Percentiles rank a stretch among this genome's conserved stretches.
These are phyloP conservation scores for Chloropsis cyanopogon DNA, from an alignment of 2,113 vertebrate species.

Conservation along the genomic window DNA sequence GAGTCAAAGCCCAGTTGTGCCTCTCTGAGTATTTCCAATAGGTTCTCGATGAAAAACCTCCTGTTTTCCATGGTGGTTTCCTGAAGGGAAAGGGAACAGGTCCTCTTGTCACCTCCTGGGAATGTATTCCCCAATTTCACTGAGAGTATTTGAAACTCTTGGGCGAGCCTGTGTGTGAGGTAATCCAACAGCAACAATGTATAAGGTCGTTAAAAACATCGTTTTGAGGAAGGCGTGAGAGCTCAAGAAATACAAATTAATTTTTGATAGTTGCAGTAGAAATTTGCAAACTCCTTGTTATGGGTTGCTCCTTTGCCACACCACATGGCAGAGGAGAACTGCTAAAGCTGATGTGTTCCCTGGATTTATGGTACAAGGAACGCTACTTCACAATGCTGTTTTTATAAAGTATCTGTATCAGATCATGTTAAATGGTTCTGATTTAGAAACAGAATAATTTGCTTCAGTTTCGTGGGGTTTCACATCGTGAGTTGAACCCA, in stretches of 20 bases:
- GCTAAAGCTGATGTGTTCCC: not conserved
- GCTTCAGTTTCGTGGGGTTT: slow-evolving; percentile 56
- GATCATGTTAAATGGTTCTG: slow-evolving; percentile 5
- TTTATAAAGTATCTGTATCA: slow-evolving; percentile 19
- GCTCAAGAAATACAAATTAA: not conserved
- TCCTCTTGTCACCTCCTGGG: not conserved
- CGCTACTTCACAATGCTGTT: not conserved
- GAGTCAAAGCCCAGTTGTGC: slow-evolving; percentile 1
- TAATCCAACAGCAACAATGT: not conserved
- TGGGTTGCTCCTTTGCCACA: not conserved
- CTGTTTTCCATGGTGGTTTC: not conserved
- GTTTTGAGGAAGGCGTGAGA: not conserved
- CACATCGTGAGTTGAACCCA: slow-evolving; percentile 53
- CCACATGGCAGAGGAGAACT: not conserved
- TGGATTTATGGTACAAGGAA: not conserved
- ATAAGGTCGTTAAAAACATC: not conserved
- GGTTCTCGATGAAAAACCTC: not conserved
- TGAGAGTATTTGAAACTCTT: not conserved
- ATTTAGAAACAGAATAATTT: slow-evolving; percentile 38
- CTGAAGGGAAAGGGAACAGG: not conserved
- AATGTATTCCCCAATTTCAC: not conserved
- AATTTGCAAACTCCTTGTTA: not conserved
- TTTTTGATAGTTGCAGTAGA: not conserved
- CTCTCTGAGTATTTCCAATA: not conserved
- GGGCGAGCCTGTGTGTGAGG: not conserved